Conservation (phyloP, 2,797 vertebrate genomes). For the Enteromius fasciolatus region DNA sequence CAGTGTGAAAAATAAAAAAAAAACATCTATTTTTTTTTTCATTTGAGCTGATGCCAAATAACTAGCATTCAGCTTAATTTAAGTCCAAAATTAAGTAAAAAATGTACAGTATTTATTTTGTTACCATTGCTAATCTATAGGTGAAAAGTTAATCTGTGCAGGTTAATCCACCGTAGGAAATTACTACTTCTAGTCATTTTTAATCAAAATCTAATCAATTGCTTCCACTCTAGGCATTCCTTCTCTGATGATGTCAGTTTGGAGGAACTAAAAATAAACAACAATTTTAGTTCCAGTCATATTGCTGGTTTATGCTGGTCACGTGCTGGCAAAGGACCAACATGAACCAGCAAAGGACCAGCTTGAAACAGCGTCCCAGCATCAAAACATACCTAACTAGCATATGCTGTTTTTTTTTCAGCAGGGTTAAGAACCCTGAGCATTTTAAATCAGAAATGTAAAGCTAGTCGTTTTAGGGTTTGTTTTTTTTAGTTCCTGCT, state of each 20-base stretch:
- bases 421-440: too few species aligned
- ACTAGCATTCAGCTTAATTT: neutral
- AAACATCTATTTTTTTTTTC: neutral
- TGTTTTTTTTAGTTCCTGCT: neutral
- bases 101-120: too few species aligned
- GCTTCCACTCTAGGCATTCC: neutral
- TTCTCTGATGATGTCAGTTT: neutral
- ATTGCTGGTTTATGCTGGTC: too few species aligned
- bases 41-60: neutral
- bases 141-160: neutral
- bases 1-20: neutral
- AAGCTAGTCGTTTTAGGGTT: neutral
- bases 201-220: neutral
- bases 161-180: neutral
- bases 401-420: too few species aligned
- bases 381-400: too few species aligned
- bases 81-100: neutral
- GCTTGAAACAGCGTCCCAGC: too few species aligned
- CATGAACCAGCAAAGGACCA: too few species aligned
- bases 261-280: neutral
- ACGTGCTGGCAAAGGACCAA: too few species aligned
- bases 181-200: neutral
- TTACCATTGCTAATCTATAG: neutral
- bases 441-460: too few species aligned
- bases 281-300: too few species aligned